Conservation (phyloP, 2,888 invertebrate genomes). For the Terebella lapidaria region DNA sequence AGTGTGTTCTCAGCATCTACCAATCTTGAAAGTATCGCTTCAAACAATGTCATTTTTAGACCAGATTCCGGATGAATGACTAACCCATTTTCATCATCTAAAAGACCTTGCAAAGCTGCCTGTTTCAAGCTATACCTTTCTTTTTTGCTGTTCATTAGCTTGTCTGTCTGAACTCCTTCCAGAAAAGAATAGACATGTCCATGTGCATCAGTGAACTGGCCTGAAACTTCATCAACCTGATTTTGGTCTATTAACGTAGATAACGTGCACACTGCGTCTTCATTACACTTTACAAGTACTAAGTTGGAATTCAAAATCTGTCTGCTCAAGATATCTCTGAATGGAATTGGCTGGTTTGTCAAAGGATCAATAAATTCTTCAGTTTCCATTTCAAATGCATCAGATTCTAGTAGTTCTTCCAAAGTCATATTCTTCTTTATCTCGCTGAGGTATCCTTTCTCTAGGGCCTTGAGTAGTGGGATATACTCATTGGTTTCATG, state of each 20-base stretch:
- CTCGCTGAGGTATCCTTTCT: not conserved
- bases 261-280: not conserved
- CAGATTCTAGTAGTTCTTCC: not conserved
- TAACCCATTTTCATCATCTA: not conserved
- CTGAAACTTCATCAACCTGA: not conserved
- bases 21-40: not conserved
- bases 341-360: not conserved
- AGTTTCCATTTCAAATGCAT: not conserved
- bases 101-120: not conserved
- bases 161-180: not conserved
- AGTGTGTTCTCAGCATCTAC: slow-evolving; percentile 28
- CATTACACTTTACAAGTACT: not conserved
- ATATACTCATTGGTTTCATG: not conserved
- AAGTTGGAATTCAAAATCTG: not conserved
- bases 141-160: not conserved
- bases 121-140: not conserved
- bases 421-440: not conserved
- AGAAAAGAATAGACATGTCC: not conserved
- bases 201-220: not conserved
- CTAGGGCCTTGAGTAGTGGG: not conserved
- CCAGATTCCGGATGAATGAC: not conserved
- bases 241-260: not conserved
- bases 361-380: not conserved
- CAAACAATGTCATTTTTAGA: not conserved
- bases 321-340: not conserved